These are phyloP conservation scores for Anagrus nilaparvatae DNA, from an alignment of 1,140 invertebrate genomes.

Conservation along the genomic window DNA sequence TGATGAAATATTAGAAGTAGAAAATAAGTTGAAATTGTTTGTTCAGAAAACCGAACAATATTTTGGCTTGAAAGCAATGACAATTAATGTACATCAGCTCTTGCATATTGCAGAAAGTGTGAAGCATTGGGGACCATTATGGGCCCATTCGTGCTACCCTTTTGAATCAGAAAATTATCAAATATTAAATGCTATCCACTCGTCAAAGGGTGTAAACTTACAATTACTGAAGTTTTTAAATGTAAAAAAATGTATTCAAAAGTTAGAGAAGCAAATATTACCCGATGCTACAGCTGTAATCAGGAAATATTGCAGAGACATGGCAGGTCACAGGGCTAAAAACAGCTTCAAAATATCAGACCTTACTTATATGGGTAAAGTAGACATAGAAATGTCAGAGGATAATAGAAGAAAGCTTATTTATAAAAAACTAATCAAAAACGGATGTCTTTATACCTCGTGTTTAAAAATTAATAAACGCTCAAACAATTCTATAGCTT, in stretches of 20 bases:
- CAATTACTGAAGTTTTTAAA: neutral
- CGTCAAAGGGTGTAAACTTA: slow-evolving; percentile 6
- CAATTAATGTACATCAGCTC: slow-evolving; percentile 6
- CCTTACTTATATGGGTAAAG: no score
- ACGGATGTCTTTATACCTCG: no score
- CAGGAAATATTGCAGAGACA: no score
- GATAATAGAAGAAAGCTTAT: no score
- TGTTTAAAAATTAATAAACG: no score
- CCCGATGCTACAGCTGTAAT: no score
- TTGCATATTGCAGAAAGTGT: slow-evolving; percentile 4
- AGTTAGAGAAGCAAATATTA: no score
- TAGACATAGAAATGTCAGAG: no score
- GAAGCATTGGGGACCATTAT: slow-evolving; percentile 3
- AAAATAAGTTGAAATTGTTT: neutral
- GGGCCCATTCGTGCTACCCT: neutral
- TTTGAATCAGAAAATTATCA: slow-evolving; percentile 8
- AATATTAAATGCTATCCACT: slow-evolving; percentile 2
- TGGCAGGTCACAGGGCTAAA: no score
- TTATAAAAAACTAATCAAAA: no score
- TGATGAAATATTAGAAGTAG: slow-evolving; percentile 1
- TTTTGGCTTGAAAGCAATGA: slow-evolving; percentile 2
- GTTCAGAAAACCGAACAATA: neutral
- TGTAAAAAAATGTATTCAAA: neutral
- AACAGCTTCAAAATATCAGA: no score
- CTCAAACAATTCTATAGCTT: no score